Base-by-base conservation (phyloP, 2,797 vertebrate species). In the Alcedo atthis region DNA sequence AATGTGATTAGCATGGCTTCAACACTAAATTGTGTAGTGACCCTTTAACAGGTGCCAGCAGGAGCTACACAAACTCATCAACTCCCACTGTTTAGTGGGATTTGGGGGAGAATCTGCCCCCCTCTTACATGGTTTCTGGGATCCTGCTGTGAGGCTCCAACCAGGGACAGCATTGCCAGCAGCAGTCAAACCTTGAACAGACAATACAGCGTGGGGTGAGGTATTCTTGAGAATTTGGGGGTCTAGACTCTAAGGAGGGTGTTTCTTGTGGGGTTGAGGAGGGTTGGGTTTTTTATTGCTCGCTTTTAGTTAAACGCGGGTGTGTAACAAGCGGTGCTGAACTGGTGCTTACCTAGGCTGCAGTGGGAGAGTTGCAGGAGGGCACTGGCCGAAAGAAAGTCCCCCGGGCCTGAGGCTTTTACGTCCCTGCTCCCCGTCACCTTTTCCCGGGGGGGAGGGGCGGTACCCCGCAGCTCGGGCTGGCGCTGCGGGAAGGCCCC, bases 191-290 rank as follows among this genome's bases (percentile, higher is more conserved):
- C 2, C 1, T 37, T 35, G 19, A 14, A 25, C 40, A 20, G 46
- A 10, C 5, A 5, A 26, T 22, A 35, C 8, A 57, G 6, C 0
- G 0, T 4, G 42, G 6, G 12, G 6, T 5, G 4, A 42, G 5
- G 12, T 9, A 28, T n/a, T 28, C 32, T 26, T 16, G 22, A 33
- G 19, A 15, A 0, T 5, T 1, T 0, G 4, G 14, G 20, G 15
- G 12, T 35, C 6, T 4, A 4, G 30, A 20, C 20, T 30, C 5
- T 4, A 5, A 13, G 8, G 5, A 3, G 10, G 28, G 7, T 10
- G 10, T 24, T 12, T 3, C 8, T 43, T 64, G 3, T 3, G 53
- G 30, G 17, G 1, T 66, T 76, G 37, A 7, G 22, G 14, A 33
- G 18, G 24, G 6, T 32, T 26, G 26, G 5, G 2, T 1, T 5